Percentiles rank a stretch among this genome's conserved stretches.
Conservation (phyloP, 2,888 invertebrate species). For the Caenorhabditis becei region DNA sequence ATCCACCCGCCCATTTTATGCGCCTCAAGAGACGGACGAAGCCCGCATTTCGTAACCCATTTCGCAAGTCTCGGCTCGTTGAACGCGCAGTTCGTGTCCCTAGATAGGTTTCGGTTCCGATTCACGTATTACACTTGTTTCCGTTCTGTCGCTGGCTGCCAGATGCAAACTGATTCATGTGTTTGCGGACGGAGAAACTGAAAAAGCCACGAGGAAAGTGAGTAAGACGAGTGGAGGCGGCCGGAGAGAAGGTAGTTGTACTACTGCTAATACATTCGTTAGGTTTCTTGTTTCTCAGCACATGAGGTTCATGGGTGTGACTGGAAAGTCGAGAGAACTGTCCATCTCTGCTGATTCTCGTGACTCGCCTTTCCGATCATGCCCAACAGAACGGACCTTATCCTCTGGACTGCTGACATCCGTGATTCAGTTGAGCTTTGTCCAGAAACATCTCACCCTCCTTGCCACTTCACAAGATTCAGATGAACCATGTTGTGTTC, state of each 20-base stretch:
- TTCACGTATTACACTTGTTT: slow-evolving; percentile 2
- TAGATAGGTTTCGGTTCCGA: not conserved
- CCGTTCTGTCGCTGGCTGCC: slow-evolving; percentile 12
- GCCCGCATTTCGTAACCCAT: slow-evolving; percentile 39
- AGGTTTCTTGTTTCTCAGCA: not conserved
- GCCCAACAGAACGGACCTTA: too few relatives aligned
- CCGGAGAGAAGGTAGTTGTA: slow-evolving; percentile 6
- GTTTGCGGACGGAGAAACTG: slow-evolving; percentile 20
- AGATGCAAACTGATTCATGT: slow-evolving; percentile 33
- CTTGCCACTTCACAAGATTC: too few relatives aligned
- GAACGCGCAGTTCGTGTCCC: slow-evolving; percentile 21
- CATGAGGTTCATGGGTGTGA: not conserved
- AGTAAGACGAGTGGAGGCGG: slow-evolving; percentile 7
- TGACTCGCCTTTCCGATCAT: not conserved
- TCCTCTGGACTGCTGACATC: too few relatives aligned
- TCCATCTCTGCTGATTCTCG: not conserved
- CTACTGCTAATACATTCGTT: slow-evolving; percentile 10
- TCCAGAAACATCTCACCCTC: too few relatives aligned
- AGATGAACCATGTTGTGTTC: too few relatives aligned
- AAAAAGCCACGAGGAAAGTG: slow-evolving; percentile 12
- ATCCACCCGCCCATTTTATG: not conserved
- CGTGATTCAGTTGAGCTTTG: too few relatives aligned
- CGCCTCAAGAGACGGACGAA: not conserved
- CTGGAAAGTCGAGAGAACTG: not conserved
- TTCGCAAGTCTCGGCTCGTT: slow-evolving; percentile 47